Evolutionary conservation across 2,797 vertebrate species (phyloP), one percentile per base, ranked within the genome.

Genomic region (Gorsachius magnificus): DNA sequence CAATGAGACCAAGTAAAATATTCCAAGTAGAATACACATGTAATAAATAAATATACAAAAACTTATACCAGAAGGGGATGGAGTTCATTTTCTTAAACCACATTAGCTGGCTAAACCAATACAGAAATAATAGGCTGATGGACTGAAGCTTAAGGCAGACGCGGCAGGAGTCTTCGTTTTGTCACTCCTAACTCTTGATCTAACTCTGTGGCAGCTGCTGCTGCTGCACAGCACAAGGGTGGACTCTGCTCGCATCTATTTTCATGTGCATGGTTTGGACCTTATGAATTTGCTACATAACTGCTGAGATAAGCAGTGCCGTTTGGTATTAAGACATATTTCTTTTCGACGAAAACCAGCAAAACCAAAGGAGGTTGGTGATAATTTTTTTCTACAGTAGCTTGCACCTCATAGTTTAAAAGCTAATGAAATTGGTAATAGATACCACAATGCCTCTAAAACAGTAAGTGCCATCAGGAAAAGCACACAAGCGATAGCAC

Each of bases 1-100:
- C 94, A 94, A 90, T 36, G 16, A 97, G 78, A 95, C 66, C 83
- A 71, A 95, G 88, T 50, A 83, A 97, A 97, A 90, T 92, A 95
- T 77, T 96, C 90, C 87, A 89, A 95, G 86, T 5, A 69, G 81
- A 91, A 89, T 46, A 72, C 5, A 8, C 56, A 77, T 60, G 74
- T 58, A 77, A 87, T 72, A 87, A 95, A 85, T 92, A 96, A 91
- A 90, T 66, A 77, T 19, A 83, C 38, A 92, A 92, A 68, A 94
- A 54, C 74, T 85, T 90, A 61, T 25, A 95, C 54, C 41, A 91
- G 92, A 85, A 87, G 18, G 12, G 61, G 18, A 89, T 65, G 93
- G 53, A 93, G 92, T 33, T 87, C 22, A 87, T 91, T 86, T 80
- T 48, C 69, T 70, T 46, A 74, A 89, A 89, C 50, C 43, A 57